Evolutionary conservation across 1,140 invertebrate species (phyloP).

Genomic region (Planococcus citri): DNA sequence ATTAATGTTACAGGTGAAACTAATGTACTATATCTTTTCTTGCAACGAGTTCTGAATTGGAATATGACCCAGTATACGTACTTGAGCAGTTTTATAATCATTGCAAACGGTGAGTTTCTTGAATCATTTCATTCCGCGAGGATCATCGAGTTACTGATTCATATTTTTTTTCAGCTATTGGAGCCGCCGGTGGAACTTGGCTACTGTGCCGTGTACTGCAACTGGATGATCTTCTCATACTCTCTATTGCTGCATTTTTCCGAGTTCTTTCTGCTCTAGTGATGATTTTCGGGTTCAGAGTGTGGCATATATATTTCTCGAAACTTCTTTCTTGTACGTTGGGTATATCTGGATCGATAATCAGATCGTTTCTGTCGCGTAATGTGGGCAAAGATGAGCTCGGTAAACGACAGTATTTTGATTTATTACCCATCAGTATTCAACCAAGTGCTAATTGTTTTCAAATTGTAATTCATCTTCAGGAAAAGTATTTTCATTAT

Average conservation of each 20-base stretch:
- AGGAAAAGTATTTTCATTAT: slow-evolving; percentile 24
- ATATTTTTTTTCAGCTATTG: background rate
- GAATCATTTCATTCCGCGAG: background rate
- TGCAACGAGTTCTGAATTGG: slow-evolving; percentile 13
- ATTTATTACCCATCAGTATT: too few relatives aligned
- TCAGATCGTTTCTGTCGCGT: too few relatives aligned
- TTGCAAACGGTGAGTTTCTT: slow-evolving; percentile 4
- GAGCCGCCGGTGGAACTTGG: background rate
- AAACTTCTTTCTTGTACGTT: background rate
- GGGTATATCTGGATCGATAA: background rate
- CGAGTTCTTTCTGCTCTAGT: background rate
- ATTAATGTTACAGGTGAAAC: slow-evolving; percentile 19
- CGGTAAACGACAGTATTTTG: too few relatives aligned
- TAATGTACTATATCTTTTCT: slow-evolving; percentile 16
- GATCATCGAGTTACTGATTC: background rate
- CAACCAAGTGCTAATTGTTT: too few relatives aligned
- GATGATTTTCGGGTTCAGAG: background rate
- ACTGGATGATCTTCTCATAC: background rate
- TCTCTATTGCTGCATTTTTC: background rate
- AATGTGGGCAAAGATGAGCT: too few relatives aligned
- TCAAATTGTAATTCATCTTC: too few relatives aligned
- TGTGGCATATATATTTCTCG: slow-evolving; percentile 1
- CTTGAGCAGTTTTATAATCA: slow-evolving; percentile 3
- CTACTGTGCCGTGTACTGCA: background rate
- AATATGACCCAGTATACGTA: slow-evolving; percentile 11